Conservation (phyloP, 2,888 invertebrate genomes). For the Actias luna region DNA sequence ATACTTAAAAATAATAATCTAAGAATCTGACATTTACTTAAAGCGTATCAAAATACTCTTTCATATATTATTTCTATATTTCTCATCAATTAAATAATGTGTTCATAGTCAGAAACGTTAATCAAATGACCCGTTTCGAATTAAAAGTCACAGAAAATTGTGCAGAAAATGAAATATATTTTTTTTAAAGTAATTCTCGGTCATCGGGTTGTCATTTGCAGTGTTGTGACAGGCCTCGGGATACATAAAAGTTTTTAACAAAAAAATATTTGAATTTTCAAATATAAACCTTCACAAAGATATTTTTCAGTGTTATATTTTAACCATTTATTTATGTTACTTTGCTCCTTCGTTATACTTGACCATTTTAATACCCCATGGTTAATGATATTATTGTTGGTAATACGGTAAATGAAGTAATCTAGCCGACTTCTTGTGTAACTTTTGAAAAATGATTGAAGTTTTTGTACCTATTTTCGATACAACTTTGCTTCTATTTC, state of each 20-base stretch:
- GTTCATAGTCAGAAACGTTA: not conserved
- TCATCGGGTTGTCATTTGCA: slow-evolving; percentile 2
- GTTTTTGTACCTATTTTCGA: no score
- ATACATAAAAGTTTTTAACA: not conserved
- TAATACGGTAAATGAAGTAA: no score
- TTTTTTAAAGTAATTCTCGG: not conserved
- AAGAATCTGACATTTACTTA: no score
- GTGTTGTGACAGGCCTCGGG: not conserved
- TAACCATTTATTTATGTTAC: not conserved
- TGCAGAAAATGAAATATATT: not conserved
- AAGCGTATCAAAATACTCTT: no score
- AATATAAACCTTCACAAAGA: not conserved
- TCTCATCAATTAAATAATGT: not conserved
- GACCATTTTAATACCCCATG: not conserved
- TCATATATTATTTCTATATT: not conserved
- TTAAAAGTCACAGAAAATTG: not conserved
- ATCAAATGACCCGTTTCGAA: not conserved
- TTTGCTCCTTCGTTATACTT: not conserved
- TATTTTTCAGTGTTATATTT: not conserved
- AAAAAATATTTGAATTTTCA: not conserved
- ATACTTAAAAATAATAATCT: no score
- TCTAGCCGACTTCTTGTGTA: no score
- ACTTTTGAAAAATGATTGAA: no score
- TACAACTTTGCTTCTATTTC: no score
- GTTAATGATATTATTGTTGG: no score